Evolutionary conservation across 2,888 invertebrate species (phyloP).

Genomic region (Dicranocentrus wangi): DNA sequence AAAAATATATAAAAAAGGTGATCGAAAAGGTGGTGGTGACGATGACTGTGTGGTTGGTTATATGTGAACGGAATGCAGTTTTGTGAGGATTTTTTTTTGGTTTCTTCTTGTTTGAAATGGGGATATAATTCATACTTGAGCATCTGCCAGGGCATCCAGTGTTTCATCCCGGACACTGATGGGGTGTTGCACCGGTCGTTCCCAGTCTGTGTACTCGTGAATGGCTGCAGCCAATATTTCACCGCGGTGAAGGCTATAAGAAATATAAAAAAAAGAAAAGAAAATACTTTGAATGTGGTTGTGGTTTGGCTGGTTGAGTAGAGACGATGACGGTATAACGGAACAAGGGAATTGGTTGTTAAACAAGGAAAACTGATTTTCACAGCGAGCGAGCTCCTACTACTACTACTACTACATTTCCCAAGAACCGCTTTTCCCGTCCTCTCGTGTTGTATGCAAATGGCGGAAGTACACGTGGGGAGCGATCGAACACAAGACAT

Average conservation of each 20-base stretch:
- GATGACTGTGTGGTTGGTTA: neutral
- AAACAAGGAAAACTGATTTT: slow-evolving; percentile 10
- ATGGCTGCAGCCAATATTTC: slow-evolving; percentile 72
- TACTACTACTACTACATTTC: neutral
- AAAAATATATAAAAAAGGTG: neutral
- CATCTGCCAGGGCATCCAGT: slow-evolving; percentile 92
- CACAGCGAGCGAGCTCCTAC: neutral
- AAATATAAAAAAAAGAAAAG: slow-evolving; percentile 33
- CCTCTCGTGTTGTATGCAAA: neutral
- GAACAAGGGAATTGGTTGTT: neutral
- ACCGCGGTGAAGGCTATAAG: slow-evolving; percentile 69
- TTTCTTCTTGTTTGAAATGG: too few relatives aligned
- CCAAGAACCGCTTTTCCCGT: neutral
- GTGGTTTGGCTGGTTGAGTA: too few relatives aligned
- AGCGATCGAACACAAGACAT: neutral
- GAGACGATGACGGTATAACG: too few relatives aligned
- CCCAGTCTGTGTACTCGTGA: slow-evolving; percentile 93
- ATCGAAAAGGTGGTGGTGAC: slow-evolving; percentile 2
- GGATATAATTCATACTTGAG: slow-evolving; percentile 74
- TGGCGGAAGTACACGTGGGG: neutral
- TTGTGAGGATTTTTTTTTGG: too few relatives aligned
- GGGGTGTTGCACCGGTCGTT: slow-evolving; percentile 89
- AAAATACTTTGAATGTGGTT: neutral
- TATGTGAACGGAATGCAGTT: neutral
- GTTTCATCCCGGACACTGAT: slow-evolving; percentile 92